Base-by-base conservation (phyloP, 2,888 invertebrate species). In the Lapara coniferarum region DNA sequence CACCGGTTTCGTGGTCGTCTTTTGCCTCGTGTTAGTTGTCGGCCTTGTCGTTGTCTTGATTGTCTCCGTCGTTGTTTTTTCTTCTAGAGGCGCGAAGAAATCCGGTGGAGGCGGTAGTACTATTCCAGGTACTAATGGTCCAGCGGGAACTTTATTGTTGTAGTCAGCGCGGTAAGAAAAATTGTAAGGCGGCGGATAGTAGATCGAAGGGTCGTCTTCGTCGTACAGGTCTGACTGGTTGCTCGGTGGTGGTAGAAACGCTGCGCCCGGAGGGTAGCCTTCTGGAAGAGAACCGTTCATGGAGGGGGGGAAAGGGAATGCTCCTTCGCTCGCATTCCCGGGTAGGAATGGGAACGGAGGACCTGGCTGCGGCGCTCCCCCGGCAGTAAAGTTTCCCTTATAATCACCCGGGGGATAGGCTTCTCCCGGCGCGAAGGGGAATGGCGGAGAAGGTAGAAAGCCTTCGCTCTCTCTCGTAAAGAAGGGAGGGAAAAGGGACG, bases 171-270 rank as follows among this genome's bases (percentile, higher is more conserved):
- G 96, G 89, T 97, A 97, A 77, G 96, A 96, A 94, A 97, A 97
- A 89, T 97, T 97, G 94, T 98, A 98, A 14, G 97, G 97, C 83
- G 98, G 98, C 81, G 98, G 98, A 95, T 98, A 97, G 85, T 97
- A 98, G 69, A 98, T 96, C 78, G 97, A 97, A 81, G 97, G 97
- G 95, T 98, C 98, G 92, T 98, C 98, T 92, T 97, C 97, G 94
- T 97, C 97, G 92, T 97, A 96, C 77, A 96, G 95, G 84, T 97
- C 97, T 73, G 96, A 95, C 78, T 95, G 95, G 91, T 96, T 97
- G 81, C 96, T 96, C 76, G 96, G 96, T 85, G 96, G 96, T 93
- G 94, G 94, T 90, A 95, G 94, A 89, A 94, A 94, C 78, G 91
- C 93, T 87, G 93, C 92, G 89, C 94, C 92, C 94, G 94, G 89